Evolutionary conservation across 2,888 invertebrate species (phyloP).

Genomic region (Athrips mouffetella): DNA sequence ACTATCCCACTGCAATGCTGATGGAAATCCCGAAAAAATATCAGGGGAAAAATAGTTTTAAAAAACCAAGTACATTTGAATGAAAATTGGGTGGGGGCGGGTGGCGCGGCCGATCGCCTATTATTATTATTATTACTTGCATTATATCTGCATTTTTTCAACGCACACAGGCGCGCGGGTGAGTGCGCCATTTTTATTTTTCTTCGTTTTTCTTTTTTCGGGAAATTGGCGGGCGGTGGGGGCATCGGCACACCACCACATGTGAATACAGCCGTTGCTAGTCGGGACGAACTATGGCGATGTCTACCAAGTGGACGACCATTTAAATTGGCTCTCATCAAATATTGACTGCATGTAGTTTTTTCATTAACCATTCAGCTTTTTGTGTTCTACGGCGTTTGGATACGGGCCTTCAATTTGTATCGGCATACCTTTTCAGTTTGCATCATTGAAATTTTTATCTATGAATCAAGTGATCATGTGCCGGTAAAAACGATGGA

Average conservation of each 20-base stretch:
- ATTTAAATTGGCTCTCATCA: conserved; percentile 78
- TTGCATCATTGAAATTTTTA: conserved; percentile 16
- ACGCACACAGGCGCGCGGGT: conserved; percentile 60
- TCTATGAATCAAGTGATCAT: not conserved
- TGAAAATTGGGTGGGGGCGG: conserved; percentile 72
- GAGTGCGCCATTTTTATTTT: conserved; percentile 68
- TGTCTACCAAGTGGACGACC: conserved; percentile 77
- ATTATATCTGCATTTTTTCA: conserved; percentile 77
- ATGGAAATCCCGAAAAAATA: conserved; percentile 76
- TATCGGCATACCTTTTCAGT: conserved; percentile 53
- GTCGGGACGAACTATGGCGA: conserved; percentile 67
- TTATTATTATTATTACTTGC: conserved; percentile 78
- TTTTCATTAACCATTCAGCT: conserved; percentile 70
- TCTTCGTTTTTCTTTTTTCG: conserved; percentile 69
- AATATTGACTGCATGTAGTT: conserved; percentile 77
- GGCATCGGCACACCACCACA: conserved; percentile 55
- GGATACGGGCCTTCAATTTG: conserved; percentile 53
- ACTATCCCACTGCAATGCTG: conserved; percentile 63
- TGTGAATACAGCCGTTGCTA: conserved; percentile 39
- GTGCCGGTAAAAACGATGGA: too few relatives aligned
- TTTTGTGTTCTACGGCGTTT: conserved; percentile 53
- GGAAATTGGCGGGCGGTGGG: conserved; percentile 56
- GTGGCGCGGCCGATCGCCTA: conserved; percentile 67
- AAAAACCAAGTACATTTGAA: conserved; percentile 74
- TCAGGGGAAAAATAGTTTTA: conserved; percentile 62